These are phyloP conservation scores for Apaloderma vittatum DNA, from an alignment of 2,113 vertebrate species.

Conservation along the genomic window DNA sequence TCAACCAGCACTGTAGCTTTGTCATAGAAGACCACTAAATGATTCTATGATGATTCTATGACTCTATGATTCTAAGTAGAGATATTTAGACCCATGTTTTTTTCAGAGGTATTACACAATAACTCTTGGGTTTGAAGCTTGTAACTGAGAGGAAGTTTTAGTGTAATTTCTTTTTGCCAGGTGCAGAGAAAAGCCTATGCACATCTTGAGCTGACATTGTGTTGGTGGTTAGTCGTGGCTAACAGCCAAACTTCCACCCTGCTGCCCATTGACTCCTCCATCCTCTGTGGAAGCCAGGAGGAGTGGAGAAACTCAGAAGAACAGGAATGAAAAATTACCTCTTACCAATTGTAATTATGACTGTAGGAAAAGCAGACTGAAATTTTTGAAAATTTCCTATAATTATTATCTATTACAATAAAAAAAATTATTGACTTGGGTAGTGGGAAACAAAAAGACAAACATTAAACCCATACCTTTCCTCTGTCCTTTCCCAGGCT, in stretches of 20 bases:
- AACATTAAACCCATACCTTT: not conserved
- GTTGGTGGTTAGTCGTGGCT: not conserved
- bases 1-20: no score
- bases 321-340: not conserved
- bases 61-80: not conserved
- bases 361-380: not conserved
- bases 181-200: not conserved
- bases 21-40: no score
- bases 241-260: not conserved
- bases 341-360: no score
- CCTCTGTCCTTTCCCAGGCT: not conserved
- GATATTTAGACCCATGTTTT: not conserved
- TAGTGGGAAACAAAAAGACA: not conserved
- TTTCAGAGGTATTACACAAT: not conserved
- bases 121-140: not conserved
- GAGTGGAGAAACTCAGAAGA: not conserved
- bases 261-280: not conserved
- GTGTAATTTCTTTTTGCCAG: not conserved
- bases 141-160: not conserved
- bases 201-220: not conserved
- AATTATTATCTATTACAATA: not conserved
- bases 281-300: not conserved
- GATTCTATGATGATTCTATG: no score
- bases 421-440: not conserved
- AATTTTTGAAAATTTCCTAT: not conserved